These are phyloP conservation scores for Eunapius fragilis DNA, from an alignment of 37 sponge, comb jelly and placozoan species.

Conservation along the genomic window DNA sequence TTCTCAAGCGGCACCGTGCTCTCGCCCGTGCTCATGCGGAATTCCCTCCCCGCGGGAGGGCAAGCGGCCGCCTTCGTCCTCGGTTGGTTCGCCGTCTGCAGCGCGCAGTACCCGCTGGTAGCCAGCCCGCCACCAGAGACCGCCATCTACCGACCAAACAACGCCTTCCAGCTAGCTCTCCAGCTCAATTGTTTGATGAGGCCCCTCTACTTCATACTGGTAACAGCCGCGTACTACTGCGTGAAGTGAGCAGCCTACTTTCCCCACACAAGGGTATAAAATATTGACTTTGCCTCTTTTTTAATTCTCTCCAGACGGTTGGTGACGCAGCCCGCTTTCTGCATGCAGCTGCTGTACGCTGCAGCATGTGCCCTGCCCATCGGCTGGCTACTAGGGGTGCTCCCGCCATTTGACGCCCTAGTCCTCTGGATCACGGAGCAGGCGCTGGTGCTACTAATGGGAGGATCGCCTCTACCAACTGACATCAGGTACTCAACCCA, in stretches of 20 bases:
- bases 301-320: not conserved
- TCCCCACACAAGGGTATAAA: not conserved
- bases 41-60: conserved; percentile 32
- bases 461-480: conserved; percentile 73
- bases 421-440: conserved; percentile 67
- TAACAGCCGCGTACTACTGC: conserved; percentile 10
- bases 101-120: conserved; percentile 57
- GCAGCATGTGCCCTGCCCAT: conserved; percentile 51
- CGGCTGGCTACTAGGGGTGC: conserved; percentile 59
- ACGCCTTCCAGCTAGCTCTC: conserved; percentile 4
- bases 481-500: conserved; percentile 73
- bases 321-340: conserved; percentile 10
- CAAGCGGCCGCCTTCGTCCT: conserved; percentile 24
- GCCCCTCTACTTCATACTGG: conserved; percentile 43
- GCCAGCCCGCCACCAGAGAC: conserved; percentile 28
- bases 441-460: conserved; percentile 39
- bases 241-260: conserved; percentile 18
- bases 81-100: conserved; percentile 55
- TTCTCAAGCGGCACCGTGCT: conserved; percentile 24
- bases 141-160: conserved; percentile 50
- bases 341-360: conserved; percentile 39
- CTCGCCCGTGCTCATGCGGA: conserved; percentile 17
- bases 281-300: not conserved
- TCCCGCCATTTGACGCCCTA: conserved; percentile 64
- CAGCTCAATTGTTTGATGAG: conserved; percentile 36